Conservation (phyloP, 2,888 invertebrate species). For the Catocala fraxini region DNA sequence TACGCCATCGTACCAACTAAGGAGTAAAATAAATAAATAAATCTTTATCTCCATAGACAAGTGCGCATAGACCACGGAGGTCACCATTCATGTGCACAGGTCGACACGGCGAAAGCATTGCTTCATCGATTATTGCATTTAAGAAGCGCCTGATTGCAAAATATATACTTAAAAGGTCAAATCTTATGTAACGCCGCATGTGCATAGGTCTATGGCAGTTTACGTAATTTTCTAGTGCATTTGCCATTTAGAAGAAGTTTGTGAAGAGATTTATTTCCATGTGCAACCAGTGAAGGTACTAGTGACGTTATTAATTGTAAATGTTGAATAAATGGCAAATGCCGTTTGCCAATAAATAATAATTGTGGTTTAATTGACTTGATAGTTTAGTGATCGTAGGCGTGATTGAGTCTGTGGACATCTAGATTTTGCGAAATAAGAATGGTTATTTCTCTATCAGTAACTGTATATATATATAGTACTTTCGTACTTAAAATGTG, state of each 20-base stretch:
- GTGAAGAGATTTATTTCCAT: background rate
- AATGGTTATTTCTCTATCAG: no score
- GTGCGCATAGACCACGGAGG: slow-evolving; percentile 47
- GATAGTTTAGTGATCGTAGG: no score
- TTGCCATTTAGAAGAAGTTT: background rate
- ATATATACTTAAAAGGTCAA: slow-evolving; percentile 55
- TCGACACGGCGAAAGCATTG: slow-evolving; percentile 59
- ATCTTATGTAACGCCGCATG: slow-evolving; percentile 55
- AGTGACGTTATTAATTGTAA: background rate
- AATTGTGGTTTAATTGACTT: no score
- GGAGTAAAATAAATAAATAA: no score
- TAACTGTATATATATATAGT: no score
- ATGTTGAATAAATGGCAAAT: no score
- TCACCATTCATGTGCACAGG: slow-evolving; percentile 51
- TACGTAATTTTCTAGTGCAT: slow-evolving; percentile 37
- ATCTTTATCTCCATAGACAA: background rate
- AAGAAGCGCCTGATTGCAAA: slow-evolving; percentile 56
- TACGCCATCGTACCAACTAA: no score
- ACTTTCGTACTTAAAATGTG: no score
- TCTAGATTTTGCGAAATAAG: no score
- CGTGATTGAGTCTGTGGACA: no score
- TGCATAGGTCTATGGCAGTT: slow-evolving; percentile 44
- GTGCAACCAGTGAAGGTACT: background rate
- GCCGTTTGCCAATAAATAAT: no score
- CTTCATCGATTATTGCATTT: slow-evolving; percentile 58